Base-by-base conservation (phyloP, 1,140 invertebrate genomes). In the Trachelipus rathkii region DNA sequence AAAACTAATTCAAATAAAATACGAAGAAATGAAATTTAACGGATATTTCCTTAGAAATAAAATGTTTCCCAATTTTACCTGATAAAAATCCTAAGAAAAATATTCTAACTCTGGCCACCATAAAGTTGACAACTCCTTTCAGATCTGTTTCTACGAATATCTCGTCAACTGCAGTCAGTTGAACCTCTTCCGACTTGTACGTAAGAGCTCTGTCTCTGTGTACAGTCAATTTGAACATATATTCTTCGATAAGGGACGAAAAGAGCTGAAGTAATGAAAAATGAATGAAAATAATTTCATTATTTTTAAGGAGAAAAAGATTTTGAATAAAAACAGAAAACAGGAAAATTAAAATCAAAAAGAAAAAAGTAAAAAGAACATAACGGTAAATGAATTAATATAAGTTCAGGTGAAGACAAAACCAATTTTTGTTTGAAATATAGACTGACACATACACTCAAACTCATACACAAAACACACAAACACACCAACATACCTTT, bases 151-250 rank as follows among this genome's bases (percentile, higher is more conserved):
- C 95, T 13, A 96, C 95, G 83, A 93, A 93, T 67, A 98, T 89
- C 86, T 99, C 98, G 86, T 99, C 98, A 44, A 98, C 95, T 0
- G 95, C 93, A 11, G 94, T 95, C 50, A 97, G 91, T 84, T 98
- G 97, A 7, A 99, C 91, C 87, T 99, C 98, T 85, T 99, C 97
- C 88, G 97, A 96, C 84, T 97, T 98, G 85, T 99, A 99, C 75
- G 90, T 92, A 10, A 98, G 87, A 0, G 96, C 93, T 70, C 94
- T 89, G 83, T 97, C 95, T 50, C 96, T 87, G 82, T 95, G 91
- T 10, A 92, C 93, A 0, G 89, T 83, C 79, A 97, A 86, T 75
- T 89, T 90, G 85, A 97, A 98, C 44, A 97, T 86, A 66, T 91
- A 76, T 60, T 81, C 80, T 71, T 81, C 80, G 21, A 81, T 70